These are phyloP conservation scores for Tachina grossa DNA, from an alignment of 2,888 invertebrate species.

Conservation along the genomic window DNA sequence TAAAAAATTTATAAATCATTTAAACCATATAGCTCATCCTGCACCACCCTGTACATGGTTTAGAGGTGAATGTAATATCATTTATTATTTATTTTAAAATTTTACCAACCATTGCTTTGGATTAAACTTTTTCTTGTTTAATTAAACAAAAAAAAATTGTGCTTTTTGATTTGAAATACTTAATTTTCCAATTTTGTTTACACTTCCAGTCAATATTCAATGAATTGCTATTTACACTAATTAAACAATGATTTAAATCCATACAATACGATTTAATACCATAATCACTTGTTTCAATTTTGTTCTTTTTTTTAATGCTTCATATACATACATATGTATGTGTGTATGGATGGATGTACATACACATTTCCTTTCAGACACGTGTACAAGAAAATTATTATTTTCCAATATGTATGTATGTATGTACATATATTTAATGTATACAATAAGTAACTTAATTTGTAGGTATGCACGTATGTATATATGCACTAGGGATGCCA, in stretches of 20 bases:
- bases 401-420: not conserved
- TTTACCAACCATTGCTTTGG: not conserved
- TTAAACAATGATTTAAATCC: constrained; percentile 54
- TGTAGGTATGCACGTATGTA: not conserved
- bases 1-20: no score
- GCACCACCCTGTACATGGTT: no score
- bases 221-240: constrained; percentile 32
- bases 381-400: constrained; percentile 30
- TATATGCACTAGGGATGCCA: no score
- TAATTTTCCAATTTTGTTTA: constrained; percentile 49
- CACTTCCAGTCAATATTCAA: constrained; percentile 36
- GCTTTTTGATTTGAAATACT: constrained; percentile 47
- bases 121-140: constrained; percentile 1
- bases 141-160: not conserved
- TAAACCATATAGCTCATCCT: no score
- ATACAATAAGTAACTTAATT: constrained; percentile 26
- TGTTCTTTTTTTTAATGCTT: constrained; percentile 23
- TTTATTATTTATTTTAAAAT: not conserved
- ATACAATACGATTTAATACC: constrained; percentile 24
- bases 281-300: constrained; percentile 43
- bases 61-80: no score
- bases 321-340: not conserved
- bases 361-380: constrained; percentile 38
- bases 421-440: not conserved
- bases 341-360: no score